phyloP scores from a whole-genome alignment of 2,888 invertebrate species.

The Taenaris catops region DNA sequence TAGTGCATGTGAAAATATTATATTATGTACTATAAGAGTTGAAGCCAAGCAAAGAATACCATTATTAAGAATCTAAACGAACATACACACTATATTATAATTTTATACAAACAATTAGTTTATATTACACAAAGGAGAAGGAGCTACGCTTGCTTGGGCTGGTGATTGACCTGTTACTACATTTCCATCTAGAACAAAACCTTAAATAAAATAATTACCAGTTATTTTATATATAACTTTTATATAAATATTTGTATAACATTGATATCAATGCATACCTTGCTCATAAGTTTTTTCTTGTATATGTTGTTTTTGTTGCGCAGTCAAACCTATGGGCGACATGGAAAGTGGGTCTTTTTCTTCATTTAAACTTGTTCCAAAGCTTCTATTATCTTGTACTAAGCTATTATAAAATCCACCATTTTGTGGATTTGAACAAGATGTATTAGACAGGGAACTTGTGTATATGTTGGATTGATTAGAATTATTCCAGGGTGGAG shows the following conservation, averaged over 20 bases:
- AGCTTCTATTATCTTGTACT: conserved; percentile 58
- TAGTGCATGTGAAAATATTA: too few relatives aligned
- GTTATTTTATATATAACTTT: conserved; percentile 1
- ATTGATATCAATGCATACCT: conserved; percentile 38
- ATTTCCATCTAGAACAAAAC: conserved; percentile 51
- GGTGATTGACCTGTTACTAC: conserved; percentile 79
- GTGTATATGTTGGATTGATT: conserved; percentile 62
- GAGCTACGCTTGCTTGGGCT: conserved; percentile 82
- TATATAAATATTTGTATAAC: neutral
- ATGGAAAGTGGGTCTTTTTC: conserved; percentile 71
- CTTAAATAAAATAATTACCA: conserved; percentile 3
- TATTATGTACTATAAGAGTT: too few relatives aligned
- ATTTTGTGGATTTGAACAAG: conserved; percentile 63
- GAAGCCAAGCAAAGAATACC: too few relatives aligned
- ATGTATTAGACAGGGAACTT: conserved; percentile 52
- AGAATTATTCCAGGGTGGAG: conserved; percentile 64
- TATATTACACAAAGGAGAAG: conserved; percentile 75
- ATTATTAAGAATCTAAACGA: too few relatives aligned
- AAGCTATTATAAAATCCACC: conserved; percentile 70
- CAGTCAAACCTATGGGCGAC: conserved; percentile 59
- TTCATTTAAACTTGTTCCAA: conserved; percentile 56
- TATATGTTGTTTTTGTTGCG: conserved; percentile 52
- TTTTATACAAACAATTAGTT: too few relatives aligned
- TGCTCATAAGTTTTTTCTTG: conserved; percentile 65
- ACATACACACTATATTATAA: too few relatives aligned